Evolutionary conservation across 2,113 vertebrate species (phyloP).

Genomic region (Eulacestoma nigropectus): DNA sequence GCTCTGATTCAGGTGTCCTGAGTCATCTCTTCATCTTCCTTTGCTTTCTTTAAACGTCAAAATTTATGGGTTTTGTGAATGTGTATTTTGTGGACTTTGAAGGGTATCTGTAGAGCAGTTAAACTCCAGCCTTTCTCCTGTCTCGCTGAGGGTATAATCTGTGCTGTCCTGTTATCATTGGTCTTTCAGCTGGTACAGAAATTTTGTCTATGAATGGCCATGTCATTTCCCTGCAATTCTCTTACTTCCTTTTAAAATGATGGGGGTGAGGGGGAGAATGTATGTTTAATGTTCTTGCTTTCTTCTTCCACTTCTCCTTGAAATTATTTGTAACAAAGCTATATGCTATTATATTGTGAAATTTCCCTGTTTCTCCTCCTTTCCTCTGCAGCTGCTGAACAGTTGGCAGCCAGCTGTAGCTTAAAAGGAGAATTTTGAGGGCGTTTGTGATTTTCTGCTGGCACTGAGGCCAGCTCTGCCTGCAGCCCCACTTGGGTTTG

Average conservation of each 20-base stretch:
- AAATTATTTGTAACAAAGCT: background rate
- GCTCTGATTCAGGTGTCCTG: background rate
- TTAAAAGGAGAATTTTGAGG: background rate
- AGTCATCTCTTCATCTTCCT: background rate
- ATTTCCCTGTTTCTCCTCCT: background rate
- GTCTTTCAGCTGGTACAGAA: background rate
- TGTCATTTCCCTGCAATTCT: background rate
- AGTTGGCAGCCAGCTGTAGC: background rate
- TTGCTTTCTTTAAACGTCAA: background rate
- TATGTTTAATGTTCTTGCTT: background rate
- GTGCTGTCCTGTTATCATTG: background rate
- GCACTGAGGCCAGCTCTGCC: background rate
- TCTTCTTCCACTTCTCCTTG: background rate
- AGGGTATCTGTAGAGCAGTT: background rate
- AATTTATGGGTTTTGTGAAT: background rate
- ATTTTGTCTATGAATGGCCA: background rate
- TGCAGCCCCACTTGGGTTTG: background rate
- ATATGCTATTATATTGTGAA: background rate
- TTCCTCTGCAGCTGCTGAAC: background rate
- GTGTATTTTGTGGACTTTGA: background rate
- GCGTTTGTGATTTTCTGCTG: background rate
- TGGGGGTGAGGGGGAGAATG: fast-evolving
- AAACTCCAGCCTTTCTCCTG: background rate
- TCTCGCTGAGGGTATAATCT: background rate
- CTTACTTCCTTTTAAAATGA: background rate